Evolutionary conservation across 2,888 invertebrate genomes (phyloP), one percentile per base, ranked within the genome.

Genomic region (Acanthosepion lycidas): DNA sequence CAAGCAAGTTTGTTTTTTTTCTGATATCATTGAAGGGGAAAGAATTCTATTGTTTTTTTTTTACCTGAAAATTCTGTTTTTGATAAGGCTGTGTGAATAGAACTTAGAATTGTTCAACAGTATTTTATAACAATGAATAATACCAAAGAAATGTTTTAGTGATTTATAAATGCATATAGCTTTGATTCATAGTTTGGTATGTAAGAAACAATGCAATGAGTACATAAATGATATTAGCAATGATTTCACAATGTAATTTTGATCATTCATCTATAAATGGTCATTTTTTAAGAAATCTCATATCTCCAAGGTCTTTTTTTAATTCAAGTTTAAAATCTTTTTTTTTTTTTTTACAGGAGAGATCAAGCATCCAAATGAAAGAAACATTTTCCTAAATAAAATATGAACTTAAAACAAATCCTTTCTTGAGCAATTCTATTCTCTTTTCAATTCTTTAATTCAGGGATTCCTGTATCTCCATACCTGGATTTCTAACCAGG

Each of bases 11-110:
- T 26, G 3, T 78, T 78, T 28, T 59, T 59, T 59, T 59, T 23
- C 59, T 59, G 59, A 59, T 59, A 59, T 59, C 78, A 78, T n/a
- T n/a, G n/a, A 78, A 33, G n/a, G 78, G 78, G 78, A 78, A 78
- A 78, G n/a, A 78, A 78, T 78, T 33, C 78, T n/a, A 78, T 78
- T 78, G 78, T 78, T 78, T 78, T 78, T 78, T n/a, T 78, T 78
- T n/a, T n/a, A 78, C n/a, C 78, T 78, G n/a, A 78, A 78, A 78
- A 78, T 78, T n/a, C n/a, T 78, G 78, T 78, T 78, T 78, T 33
- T 78, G 78, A 78, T 33, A 78, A n/a, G 78, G 78, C n/a, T 78
- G 78, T 78, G 78, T 78, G n/a, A 78, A 78, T 78, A 12, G 78
- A 78, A n/a, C n/a, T 15, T 78, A 78, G 23, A 78, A 33, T 78